Evolutionary conservation across 30 jellyfish, hydroid and myxozoan species (phyloP).

Genomic region (Pseudorhiza aurosa): DNA sequence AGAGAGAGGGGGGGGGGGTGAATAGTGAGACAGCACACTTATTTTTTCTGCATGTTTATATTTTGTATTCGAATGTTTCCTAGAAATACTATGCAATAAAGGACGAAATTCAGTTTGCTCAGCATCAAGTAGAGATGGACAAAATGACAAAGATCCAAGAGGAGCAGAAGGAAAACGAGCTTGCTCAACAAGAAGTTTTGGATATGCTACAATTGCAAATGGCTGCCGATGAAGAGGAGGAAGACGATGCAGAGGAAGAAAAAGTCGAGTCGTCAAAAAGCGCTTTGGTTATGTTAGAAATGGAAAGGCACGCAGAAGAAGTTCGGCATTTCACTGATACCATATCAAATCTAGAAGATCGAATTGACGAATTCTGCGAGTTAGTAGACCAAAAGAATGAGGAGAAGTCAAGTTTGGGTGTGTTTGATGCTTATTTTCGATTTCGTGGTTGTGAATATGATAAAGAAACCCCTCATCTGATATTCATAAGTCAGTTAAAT

Average conservation of each 20-base stretch:
- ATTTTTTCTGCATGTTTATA: background rate
- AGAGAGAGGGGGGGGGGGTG: too few species aligned
- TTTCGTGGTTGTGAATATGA: too few species aligned
- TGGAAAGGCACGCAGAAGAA: conserved; percentile 63
- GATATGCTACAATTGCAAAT: conserved; percentile 80
- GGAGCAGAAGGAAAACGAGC: conserved; percentile 45
- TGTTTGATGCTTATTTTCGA: background rate
- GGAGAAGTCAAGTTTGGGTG: conserved; percentile 61
- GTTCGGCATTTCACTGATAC: conserved; percentile 70
- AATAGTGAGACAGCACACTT: too few species aligned
- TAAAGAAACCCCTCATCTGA: too few species aligned
- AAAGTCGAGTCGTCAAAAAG: background rate
- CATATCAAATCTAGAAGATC: conserved; percentile 57
- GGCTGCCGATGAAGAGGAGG: conserved; percentile 44
- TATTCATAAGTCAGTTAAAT: too few species aligned
- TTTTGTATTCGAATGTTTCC: background rate
- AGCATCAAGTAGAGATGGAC: conserved; percentile 56
- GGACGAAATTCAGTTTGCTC: conserved; percentile 39
- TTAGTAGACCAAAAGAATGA: conserved; percentile 53
- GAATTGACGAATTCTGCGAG: conserved; percentile 70
- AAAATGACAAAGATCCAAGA: conserved; percentile 44
- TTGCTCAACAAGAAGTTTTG: conserved; percentile 81
- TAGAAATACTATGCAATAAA: conserved; percentile 60
- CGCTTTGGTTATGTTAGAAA: conserved; percentile 20
- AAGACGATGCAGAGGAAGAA: conserved; percentile 36